Evolutionary conservation across 2,888 invertebrate species (phyloP).

Genomic region (Hofmannophila pseudospretella): DNA sequence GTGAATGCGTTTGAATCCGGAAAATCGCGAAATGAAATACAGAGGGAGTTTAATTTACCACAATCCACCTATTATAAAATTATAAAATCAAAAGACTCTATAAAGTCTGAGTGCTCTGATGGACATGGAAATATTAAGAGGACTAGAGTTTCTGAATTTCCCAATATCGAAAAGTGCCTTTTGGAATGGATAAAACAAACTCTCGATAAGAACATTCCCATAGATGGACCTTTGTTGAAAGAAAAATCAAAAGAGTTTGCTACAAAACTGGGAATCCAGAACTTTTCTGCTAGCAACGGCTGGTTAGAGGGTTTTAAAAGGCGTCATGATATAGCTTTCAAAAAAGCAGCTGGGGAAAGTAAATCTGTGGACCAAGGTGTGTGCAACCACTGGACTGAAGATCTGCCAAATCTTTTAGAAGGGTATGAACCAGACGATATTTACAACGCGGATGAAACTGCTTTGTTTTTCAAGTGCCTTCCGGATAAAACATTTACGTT

Average conservation of each 20-base stretch:
- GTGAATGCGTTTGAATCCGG: slow-evolving; percentile 21
- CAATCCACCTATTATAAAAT: slow-evolving; percentile 18
- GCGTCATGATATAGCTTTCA: slow-evolving; percentile 17
- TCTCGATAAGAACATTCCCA: slow-evolving; percentile 15
- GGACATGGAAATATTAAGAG: slow-evolving; percentile 19
- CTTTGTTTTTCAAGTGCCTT: slow-evolving; percentile 5
- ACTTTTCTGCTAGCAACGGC: slow-evolving; percentile 20
- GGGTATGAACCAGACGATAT: slow-evolving; percentile 10
- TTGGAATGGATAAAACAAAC: slow-evolving; percentile 16
- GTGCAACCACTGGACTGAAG: slow-evolving; percentile 12
- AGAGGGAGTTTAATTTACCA: too few species aligned
- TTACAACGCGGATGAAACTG: slow-evolving; percentile 8
- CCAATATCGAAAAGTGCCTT: slow-evolving; percentile 17
- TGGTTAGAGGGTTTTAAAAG: slow-evolving; percentile 20
- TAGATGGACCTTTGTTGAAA: slow-evolving; percentile 18
- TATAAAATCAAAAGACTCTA: slow-evolving; percentile 19
- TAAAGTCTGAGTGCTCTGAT: slow-evolving; percentile 20
- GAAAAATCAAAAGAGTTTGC: slow-evolving; percentile 21
- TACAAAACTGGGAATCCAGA: slow-evolving; percentile 14
- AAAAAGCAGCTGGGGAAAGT: slow-evolving; percentile 16
- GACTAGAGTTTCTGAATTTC: slow-evolving; percentile 15
- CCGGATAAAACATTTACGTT: slow-evolving; percentile 17
- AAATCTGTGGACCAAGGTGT: slow-evolving; percentile 13
- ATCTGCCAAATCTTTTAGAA: slow-evolving; percentile 12
- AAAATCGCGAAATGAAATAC: slow-evolving; percentile 19